Evolutionary conservation across 2,888 invertebrate genomes (phyloP).

Genomic region (Meta bourneti): DNA sequence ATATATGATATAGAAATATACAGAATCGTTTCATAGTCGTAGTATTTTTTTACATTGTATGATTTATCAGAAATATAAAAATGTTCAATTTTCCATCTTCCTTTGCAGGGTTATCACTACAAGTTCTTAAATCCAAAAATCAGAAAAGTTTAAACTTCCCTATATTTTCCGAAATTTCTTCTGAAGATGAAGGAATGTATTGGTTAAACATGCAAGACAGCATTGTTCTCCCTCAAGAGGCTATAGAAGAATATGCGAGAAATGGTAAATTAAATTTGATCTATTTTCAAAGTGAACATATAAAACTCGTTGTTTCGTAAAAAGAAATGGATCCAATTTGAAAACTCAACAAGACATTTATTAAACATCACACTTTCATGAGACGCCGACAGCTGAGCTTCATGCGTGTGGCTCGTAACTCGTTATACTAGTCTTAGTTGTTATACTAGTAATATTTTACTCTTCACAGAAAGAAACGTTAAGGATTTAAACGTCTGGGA

Average conservation of each 20-base stretch:
- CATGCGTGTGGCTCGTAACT: too few species aligned
- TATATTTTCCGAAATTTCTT: conserved; percentile 80
- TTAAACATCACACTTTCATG: too few species aligned
- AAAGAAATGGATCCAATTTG: too few species aligned
- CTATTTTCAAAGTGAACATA: neutral
- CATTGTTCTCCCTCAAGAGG: conserved; percentile 90
- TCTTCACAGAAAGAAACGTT: too few species aligned
- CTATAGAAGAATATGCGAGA: conserved; percentile 85
- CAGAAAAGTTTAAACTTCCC: conserved; percentile 88
- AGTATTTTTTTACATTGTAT: neutral
- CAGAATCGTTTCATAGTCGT: too few species aligned
- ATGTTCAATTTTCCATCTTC: neutral
- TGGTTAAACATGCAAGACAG: conserved; percentile 84
- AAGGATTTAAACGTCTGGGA: too few species aligned
- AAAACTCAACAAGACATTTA: too few species aligned
- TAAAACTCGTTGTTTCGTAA: too few species aligned
- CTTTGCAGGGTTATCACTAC: conserved; percentile 89
- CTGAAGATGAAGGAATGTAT: conserved; percentile 79
- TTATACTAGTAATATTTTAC: too few species aligned
- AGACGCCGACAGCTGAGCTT: too few species aligned
- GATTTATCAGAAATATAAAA: neutral
- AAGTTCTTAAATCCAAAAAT: conserved; percentile 91
- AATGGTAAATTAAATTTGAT: conserved; percentile 75
- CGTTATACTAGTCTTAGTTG: too few species aligned
- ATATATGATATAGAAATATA: too few species aligned